Evolutionary conservation across 2,113 vertebrate genomes (phyloP).

Genomic region (Nycticebus coucang): DNA sequence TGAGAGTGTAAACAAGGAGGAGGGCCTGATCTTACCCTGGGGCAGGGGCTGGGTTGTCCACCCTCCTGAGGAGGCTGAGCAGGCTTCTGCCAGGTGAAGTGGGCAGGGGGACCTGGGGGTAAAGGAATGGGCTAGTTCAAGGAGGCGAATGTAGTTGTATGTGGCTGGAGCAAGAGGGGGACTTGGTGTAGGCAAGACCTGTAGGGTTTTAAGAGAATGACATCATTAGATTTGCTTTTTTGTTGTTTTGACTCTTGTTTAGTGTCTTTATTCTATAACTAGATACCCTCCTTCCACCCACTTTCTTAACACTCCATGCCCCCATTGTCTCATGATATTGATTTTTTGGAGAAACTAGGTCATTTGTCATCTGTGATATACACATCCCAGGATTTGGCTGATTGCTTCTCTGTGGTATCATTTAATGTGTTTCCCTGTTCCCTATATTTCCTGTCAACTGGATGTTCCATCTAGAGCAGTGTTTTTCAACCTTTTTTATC

Average conservation of each 20-base stretch:
- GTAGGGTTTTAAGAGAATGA: neutral
- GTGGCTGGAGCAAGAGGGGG: neutral
- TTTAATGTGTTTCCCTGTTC: neutral
- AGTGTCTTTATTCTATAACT: neutral
- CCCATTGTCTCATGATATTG: neutral
- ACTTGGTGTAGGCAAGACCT: neutral
- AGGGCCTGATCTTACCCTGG: neutral
- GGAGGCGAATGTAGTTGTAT: neutral
- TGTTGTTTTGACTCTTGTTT: neutral
- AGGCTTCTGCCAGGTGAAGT: too few species aligned
- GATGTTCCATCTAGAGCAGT: neutral
- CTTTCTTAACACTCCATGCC: neutral
- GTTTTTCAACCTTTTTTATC: too few species aligned
- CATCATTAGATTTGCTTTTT: neutral
- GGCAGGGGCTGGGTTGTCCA: neutral
- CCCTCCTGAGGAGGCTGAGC: neutral
- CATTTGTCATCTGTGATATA: neutral
- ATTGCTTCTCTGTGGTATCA: neutral
- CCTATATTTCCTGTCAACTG: neutral
- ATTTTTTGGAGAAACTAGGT: constrained; percentile 31
- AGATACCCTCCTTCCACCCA: neutral
- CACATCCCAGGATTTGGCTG: neutral
- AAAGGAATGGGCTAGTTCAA: neutral
- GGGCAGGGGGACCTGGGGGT: too few species aligned
- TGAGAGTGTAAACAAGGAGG: neutral